Evolutionary conservation across 2,113 vertebrate species (phyloP), one percentile per base, ranked within the genome.

Genomic region (Tetrao urogallus): DNA sequence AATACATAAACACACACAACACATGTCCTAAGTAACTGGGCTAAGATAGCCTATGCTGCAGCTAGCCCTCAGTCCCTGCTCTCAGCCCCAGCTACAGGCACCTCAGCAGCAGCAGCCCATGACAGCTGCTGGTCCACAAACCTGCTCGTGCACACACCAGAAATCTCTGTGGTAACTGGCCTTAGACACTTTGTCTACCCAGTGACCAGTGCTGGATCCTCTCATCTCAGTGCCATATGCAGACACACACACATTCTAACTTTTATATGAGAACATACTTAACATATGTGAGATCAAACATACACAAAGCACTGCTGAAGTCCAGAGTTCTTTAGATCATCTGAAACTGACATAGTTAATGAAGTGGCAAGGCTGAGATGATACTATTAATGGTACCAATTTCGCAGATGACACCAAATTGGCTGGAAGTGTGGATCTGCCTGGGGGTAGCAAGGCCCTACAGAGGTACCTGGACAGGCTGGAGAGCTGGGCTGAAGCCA

Each of bases 61-160:
- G 12, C 32, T 74, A 47, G 34, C 20, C 15, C 25, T 21, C 71
- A 78, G 1, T 36, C 34, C 30, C 45, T 70, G 16, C 4, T 78
- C 12, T 67, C 27, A 8, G 71, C 27, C 24, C 11, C 66, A 82
- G 69, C 40, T 52, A n/a, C 36, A 85, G n/a, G 24, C 28, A 57
- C 6, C 28, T 74, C 50, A 64, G 42, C 19, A 30, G 16, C 65
- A 90, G 48, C 14, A 91, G n/a, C 13, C 27, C 52, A 24, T 9
- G 34, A 5, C 64, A 60, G 54, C 38, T 73, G 48, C 34, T 77
- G 24, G 32, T 63, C 72, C 50, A n/a, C 30, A 64, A 64, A 40
- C 0, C 1, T 13, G 47, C 36, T 36, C 48, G 36, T 20, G 22
- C 4, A 6, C 27, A 58, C 18, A 24, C 13, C 3, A 30, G 11